Evolutionary conservation across 1,140 invertebrate genomes (phyloP).

Genomic region (Penaeus japonicus): DNA sequence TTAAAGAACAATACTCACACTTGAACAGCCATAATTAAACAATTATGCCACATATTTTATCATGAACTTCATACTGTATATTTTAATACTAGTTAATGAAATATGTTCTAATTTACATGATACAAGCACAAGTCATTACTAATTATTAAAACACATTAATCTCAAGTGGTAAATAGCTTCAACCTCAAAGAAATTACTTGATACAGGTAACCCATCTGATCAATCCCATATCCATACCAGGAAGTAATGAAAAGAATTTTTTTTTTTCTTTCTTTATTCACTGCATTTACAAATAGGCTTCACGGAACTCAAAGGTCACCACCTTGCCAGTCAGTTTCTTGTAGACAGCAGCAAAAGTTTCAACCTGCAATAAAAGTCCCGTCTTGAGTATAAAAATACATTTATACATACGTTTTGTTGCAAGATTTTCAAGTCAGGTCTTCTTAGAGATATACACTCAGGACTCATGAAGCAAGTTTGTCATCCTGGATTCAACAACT

Average conservation of each 20-base stretch:
- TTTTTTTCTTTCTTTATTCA: constrained; percentile 11
- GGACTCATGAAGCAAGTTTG: not conserved
- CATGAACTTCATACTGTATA: too few relatives aligned
- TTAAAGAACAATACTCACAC: too few relatives aligned
- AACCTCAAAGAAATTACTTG: too few relatives aligned
- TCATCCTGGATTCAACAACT: not conserved
- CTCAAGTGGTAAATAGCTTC: too few relatives aligned
- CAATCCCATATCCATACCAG: too few relatives aligned
- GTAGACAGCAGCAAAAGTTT: constrained; percentile 97
- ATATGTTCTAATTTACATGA: too few relatives aligned
- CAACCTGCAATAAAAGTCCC: constrained; percentile 77
- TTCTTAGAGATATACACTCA: constrained; percentile 46
- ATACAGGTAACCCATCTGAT: too few relatives aligned
- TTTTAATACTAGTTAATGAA: too few relatives aligned
- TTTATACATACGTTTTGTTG: not conserved
- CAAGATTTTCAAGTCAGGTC: not conserved
- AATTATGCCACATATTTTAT: too few relatives aligned
- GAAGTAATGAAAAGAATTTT: not conserved
- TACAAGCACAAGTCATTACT: too few relatives aligned
- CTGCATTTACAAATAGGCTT: constrained; percentile 86
- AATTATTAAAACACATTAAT: too few relatives aligned
- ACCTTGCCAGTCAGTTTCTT: constrained; percentile 98
- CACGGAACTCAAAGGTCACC: constrained; percentile 98
- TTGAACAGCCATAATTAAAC: too few relatives aligned
- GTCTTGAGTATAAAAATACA: not conserved